Evolutionary conservation across 2,888 invertebrate genomes (phyloP).

Genomic region (Pterostichus niger): DNA sequence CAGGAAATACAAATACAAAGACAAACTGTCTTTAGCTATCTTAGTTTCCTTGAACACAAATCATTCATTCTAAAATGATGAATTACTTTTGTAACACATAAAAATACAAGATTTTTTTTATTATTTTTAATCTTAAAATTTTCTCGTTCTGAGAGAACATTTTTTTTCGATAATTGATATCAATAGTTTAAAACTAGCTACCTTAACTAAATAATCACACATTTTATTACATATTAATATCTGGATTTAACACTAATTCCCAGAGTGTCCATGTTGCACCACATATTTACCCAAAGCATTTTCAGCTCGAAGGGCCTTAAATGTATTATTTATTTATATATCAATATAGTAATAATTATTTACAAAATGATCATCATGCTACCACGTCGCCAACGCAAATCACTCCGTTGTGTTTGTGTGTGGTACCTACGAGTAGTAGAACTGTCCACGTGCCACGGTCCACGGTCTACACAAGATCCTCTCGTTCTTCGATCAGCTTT

Average conservation of each 20-base stretch:
- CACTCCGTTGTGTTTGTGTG: constrained; percentile 47
- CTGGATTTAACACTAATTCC: constrained; percentile 65
- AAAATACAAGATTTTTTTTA: constrained; percentile 65
- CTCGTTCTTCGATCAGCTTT: no score
- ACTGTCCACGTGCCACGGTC: constrained; percentile 26
- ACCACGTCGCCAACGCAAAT: constrained; percentile 54
- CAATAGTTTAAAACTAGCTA: constrained; percentile 73
- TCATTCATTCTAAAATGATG: constrained; percentile 63
- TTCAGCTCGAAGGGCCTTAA: constrained; percentile 32
- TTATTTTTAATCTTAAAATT: constrained; percentile 60
- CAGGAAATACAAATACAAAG: constrained; percentile 35
- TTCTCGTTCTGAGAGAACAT: constrained; percentile 60
- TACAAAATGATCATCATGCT: constrained; percentile 64
- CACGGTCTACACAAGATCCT: constrained; percentile 6
- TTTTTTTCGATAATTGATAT: constrained; percentile 64
- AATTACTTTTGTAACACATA: constrained; percentile 62
- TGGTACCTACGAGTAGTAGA: neutral
- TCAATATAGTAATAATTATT: constrained; percentile 62
- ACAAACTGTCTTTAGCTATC: constrained; percentile 31
- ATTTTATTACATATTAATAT: constrained; percentile 71
- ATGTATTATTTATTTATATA: constrained; percentile 58
- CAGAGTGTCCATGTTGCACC: constrained; percentile 63
- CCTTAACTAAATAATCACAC: constrained; percentile 75
- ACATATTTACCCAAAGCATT: constrained; percentile 51
- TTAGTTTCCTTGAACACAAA: constrained; percentile 54